These are phyloP conservation scores for Mastomys natalensis DNA, from an alignment of 2,113 vertebrate genomes.

Conservation along the genomic window DNA sequence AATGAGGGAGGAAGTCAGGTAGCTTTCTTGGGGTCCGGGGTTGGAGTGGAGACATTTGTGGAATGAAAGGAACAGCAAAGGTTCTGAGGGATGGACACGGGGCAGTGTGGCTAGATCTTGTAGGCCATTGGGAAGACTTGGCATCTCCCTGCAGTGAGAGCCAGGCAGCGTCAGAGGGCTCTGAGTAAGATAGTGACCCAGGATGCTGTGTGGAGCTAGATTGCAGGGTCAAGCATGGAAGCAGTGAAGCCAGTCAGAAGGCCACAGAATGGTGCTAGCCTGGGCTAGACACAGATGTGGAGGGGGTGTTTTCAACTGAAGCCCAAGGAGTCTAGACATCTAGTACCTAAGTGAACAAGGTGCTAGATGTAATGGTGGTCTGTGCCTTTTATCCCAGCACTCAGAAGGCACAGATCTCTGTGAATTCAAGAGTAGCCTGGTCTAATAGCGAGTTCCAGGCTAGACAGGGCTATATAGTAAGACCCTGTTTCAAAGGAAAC, in stretches of 20 bases:
- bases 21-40: neutral
- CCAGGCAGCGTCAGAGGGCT: neutral
- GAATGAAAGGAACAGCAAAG: slow-evolving; percentile 4
- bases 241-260: neutral
- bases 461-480: neutral
- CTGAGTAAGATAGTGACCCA: neutral
- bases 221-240: neutral
- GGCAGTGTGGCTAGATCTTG: neutral
- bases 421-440: neutral
- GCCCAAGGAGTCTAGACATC: neutral
- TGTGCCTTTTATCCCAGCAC: neutral
- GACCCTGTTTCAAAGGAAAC: neutral
- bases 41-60: neutral
- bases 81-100: neutral
- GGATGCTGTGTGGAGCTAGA: neutral
- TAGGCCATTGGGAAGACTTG: neutral
- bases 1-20: neutral
- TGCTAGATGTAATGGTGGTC: neutral
- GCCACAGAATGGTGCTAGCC: neutral
- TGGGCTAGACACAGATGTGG: neutral
- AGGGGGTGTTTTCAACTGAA: neutral
- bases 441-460: neutral
- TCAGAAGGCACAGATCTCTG: neutral
- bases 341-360: neutral
- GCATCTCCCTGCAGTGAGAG: neutral